Evolutionary conservation across 1,140 invertebrate species (phyloP), one percentile per base, ranked within the genome.

Genomic region (Drosophila persimilis): DNA sequence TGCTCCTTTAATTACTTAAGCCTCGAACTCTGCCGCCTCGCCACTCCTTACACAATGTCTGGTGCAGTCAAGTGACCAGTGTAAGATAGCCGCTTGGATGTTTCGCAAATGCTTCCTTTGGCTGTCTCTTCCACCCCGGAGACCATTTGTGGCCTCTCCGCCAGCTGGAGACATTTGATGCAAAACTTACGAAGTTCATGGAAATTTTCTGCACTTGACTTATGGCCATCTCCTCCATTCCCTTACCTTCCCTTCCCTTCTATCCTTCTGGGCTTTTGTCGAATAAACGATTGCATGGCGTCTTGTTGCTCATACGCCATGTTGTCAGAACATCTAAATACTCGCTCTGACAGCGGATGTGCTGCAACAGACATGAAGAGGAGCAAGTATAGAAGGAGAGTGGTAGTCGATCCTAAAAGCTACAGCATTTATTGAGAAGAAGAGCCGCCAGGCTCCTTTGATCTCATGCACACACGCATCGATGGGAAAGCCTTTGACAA

Each of bases 301-400:
- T 80, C 57, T 76, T 59, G 61, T 76, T 80, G 54, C 77, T 55
- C 62, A 80, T 77, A 67, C 78, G 78, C 62, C 73, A 73, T 70
- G 73, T 81, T 60, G 48, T 39, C 60, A 41, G 35, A 45, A 57
- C 15, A 7, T 47, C 31, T 31, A 45, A 13, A 60, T 48, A 50
- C 35, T 52, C 60, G 46, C 44, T 67, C 31, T 31, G 31, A 11
- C 35, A 8, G 11, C 35, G 35, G 35, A 39, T 39, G 35, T 39
- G 35, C 35, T 39, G 35, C 35, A 39, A 5, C 9, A 13, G 35
- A 1, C 35, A 39, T 13, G 11, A 39, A 4, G 35, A 4, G 35
- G 11, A 39, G 35, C 11, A 3, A 31, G 31, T 8, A 31, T 8
- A 2, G 7, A 2, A 7, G 8, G 6, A 2, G 7, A 31, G 29